Base-by-base conservation (phyloP, 2,113 vertebrate genomes). In the Fulmarus glacialis region DNA sequence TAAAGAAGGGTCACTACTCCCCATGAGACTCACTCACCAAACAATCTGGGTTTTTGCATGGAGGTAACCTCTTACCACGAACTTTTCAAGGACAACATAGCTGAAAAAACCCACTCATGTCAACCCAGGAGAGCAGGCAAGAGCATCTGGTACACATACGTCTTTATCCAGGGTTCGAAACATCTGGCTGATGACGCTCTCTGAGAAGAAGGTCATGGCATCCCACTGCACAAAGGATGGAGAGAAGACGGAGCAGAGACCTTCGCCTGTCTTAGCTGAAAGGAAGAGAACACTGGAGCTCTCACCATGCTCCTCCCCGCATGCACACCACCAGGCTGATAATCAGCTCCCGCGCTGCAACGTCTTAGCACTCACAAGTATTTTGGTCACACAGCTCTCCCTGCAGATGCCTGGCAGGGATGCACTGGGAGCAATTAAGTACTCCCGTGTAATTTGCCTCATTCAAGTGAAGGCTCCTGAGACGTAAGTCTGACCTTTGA, bases 201-300 rank as follows among this genome's bases (percentile, higher is more conserved):
- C 99, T 4, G 99, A 98, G 98, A 99, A 99, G 97, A 99, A 98
- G 3, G 99, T 99, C 99, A 99, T 99, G 56, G 99, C 99, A 36
- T 99, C 99, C 99, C 99, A 99, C 88, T 99, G 99, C 70, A 99
- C 98, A 86, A 98, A 99, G 38, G 99, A 99, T 11, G 99, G 98
- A 17, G 99, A 99, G 91, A 99, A 98, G 77, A 99, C 98, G 89
- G 99, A 99, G 96, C 99, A 99, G 90, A 99, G 95, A 48, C 98
- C 98, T 97, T 99, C 99, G 10, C 98, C 98, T 29, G 98, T 97
- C 96, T 98, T 99, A 71, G 98, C 99, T 99, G 92, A 45, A 94
- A 93, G 55, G 93, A 90, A 98, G 45, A 96, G 59, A 96, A 96
- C 58, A 93, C 27, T 6, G 60, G 52, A 92, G 62, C 53, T 90